Conservation (phyloP, 2,797 vertebrate genomes). For the Nannoperca australis region DNA sequence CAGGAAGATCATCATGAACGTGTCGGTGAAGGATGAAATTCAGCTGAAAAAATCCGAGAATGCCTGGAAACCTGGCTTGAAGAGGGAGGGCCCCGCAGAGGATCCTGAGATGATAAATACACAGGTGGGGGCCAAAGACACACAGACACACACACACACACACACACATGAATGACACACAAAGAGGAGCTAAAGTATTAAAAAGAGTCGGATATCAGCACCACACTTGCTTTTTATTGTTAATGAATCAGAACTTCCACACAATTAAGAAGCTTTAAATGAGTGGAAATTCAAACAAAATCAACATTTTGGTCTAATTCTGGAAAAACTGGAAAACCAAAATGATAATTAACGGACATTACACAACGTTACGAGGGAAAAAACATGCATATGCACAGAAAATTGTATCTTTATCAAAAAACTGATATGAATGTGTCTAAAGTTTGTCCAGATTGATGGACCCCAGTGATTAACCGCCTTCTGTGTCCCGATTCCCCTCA, state of each 20-base stretch:
- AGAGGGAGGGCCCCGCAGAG: constrained; percentile 86
- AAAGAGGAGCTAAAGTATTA: background rate
- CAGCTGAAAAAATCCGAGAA: constrained; percentile 96
- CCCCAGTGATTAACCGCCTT: background rate
- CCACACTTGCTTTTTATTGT: background rate
- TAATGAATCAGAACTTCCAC: background rate
- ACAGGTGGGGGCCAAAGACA: constrained; percentile 85
- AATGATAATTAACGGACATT: background rate
- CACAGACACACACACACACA: background rate
- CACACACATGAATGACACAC: background rate
- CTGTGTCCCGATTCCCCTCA: constrained; percentile 23
- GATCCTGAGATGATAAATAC: constrained; percentile 86
- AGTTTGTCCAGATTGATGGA: constrained; percentile 1
- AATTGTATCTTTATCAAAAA: background rate
- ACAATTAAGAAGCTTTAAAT: background rate
- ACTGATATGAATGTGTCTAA: too few relatives aligned
- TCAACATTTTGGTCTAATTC: background rate
- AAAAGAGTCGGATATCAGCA: background rate
- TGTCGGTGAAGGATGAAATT: constrained; percentile 92
- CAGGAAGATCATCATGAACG: constrained; percentile 95
- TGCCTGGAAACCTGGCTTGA: constrained; percentile 95
- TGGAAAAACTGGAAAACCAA: background rate
- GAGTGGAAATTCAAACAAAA: background rate
- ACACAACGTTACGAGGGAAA: background rate
- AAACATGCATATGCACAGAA: background rate